Base-by-base conservation (phyloP, 2,113 vertebrate species). In the Ptilorrhoa leucosticta region DNA sequence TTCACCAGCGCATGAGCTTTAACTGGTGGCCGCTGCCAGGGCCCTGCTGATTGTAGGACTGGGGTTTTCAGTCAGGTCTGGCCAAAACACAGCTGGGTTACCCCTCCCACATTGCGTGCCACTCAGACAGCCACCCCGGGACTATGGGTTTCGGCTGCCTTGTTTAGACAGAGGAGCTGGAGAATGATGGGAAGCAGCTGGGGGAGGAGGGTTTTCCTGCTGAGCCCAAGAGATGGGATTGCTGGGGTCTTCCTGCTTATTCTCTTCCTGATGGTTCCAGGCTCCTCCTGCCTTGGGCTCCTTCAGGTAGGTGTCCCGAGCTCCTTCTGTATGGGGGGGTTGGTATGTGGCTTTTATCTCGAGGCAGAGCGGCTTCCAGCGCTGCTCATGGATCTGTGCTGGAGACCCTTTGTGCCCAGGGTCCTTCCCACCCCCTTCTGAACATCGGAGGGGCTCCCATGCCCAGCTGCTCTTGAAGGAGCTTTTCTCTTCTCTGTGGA, bases 101-200 rank as follows among this genome's bases (percentile, higher is more conserved):
- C 13, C 11, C 17, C 22, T 78, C 31, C n/a, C 4, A 7, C 4
- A 2, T 14, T 58, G 16, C 5, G 18, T 79, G 26, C 20, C 7
- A 17, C 28, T 57, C 18, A 10, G 12, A 42, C 2, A 7, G 37
- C 6, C 0, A 3, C 12, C 35, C 20, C 30, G 0, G 2, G 24
- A 47, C 48, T 69, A 8, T 10, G 39, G 31, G 28, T 57, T 95
- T 72, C 84, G 65, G 45, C 57, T 76, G 45, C 28, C 37, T 65
- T 56, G 15, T 60, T 64, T 26, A 47, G 68, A 24, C 13, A 48
- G 16, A 15, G 26, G 23, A 9, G 17, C 60, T 71, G 57, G 51
- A 73, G 39, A 48, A 9, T 53, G 48, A 60, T 64, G 22, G n/a
- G 51, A 82, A 70, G 22, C 27, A 71, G 77, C 39, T 84, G 31